Evolutionary conservation across 2,113 vertebrate genomes (phyloP), one percentile per base, ranked within the genome.

Genomic region (Brevimyrus niger): DNA sequence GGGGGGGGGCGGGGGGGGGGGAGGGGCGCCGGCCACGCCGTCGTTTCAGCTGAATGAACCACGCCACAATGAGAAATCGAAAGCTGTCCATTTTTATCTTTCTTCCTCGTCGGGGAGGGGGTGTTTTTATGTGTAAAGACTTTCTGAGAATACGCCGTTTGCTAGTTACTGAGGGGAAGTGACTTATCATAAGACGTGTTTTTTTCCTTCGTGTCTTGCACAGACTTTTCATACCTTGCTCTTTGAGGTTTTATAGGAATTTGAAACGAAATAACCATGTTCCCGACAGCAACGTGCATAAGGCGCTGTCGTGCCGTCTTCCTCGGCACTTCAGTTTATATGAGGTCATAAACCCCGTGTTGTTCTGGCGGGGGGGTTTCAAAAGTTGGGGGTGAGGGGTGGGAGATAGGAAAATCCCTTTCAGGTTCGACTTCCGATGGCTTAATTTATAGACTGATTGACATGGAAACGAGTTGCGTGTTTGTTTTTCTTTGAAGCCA

Each of bases 11-110:
- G n/a, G n/a, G n/a, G n/a, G n/a, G n/a, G n/a, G 92, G 92, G 92
- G 90, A 13, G 13, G 90, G 91, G 92, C 92, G 92, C 92, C 92
- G 93, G 38, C 48, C 82, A 73, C 82, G 90, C 93, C 90, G 94
- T 92, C 93, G 89, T 92, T 91, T 91, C 89, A 93, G 94, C 91
- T 94, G 94, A 96, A 95, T 94, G 95, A 93, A 92, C 93, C 86
- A 88, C 92, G 82, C 91, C 90, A 94, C 94, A 95, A 94, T 95
- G 93, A 90, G 92, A 88, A 91, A 93, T 91, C 95, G 94, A 96
- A 95, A 94, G 94, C 92, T 95, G 94, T 93, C 21, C 90, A 95
- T 96, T 96, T 96, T 95, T 95, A 96, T 96, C 92, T 88, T 92
- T 90, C 90, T 91, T 83, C 88, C 87, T 91, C 86, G 65, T 80